Evolutionary conservation across 1,140 invertebrate species (phyloP), one percentile per base, ranked within the genome.

Genomic region (Drosophila punjabiensis): DNA sequence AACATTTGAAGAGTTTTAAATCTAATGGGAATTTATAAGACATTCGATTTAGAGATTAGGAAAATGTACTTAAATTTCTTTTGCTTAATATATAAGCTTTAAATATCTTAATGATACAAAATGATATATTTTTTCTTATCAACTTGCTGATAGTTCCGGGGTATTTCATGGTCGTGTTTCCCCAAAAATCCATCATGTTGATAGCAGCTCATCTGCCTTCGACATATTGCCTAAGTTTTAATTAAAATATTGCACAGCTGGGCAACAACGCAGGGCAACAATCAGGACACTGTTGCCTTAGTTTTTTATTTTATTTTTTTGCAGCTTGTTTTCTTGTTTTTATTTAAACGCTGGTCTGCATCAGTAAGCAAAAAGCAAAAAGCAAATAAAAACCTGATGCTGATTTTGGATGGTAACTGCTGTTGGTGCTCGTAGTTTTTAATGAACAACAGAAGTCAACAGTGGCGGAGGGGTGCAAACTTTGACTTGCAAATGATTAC

Each of bases 401-500:
- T 77, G 73, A 74, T 45, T 73, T 60, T 28, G 45, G 45, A 35
- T 61, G 45, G 69, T 53, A 30, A 50, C 30, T 58, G 56, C n/a
- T 56, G 41, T 50, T 39, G 50, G 41, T 45, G 45, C 53, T 58
- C 55, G 35, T 58, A 58, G 55, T 88, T 87, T 89, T 89, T 89
- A 89, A 89, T 89, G 86, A 89, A 89, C 85, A 90, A 82, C 71
- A 81, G 71, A 80, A 88, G 83, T 86, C 82, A 85, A 82, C 83
- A 67, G 82, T 70, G 41, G 60, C 61, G 48, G n/a, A n/a, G 55
- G 67, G 65, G 69, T 30, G 45, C 53, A 68, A 90, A 89, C 86
- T 89, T 89, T 89, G 85, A 89, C 85, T 89, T 89, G 85, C 85
- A 89, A 89, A 89, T 89, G 86, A 89, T 89, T 89, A 89, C 86